A percentile compares a stretch with the other conserved stretches of the same genome.
Evolutionary conservation across 2,888 invertebrate genomes (phyloP).

Genomic region (Drosophila fulvimacula): DNA sequence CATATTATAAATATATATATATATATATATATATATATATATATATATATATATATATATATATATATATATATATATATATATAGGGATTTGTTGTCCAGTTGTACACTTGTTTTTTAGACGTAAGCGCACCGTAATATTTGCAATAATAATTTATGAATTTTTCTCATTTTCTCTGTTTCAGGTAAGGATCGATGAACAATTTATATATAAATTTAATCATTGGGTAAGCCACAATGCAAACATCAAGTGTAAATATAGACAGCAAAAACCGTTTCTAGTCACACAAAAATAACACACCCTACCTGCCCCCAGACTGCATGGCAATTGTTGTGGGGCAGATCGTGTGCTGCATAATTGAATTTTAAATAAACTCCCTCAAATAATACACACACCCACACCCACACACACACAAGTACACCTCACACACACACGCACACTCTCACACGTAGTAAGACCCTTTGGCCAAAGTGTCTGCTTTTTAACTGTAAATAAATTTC

Average conservation of each 20-base stretch:
- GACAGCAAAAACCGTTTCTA: conserved; percentile 6
- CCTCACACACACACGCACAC: neutral
- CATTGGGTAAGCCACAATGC: conserved; percentile 81
- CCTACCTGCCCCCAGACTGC: neutral
- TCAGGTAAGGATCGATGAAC: conserved; percentile 84
- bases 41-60: neutral
- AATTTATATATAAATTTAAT: conserved; percentile 83
- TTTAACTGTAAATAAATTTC: conserved; percentile 82
- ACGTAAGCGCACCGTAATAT: conserved; percentile 20
- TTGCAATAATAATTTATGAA: conserved; percentile 36
- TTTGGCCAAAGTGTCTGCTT: conserved; percentile 53
- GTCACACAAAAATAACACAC: conserved; percentile 3
- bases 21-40: conserved; percentile 15
- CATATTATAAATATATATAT: neutral
- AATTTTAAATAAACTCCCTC: conserved; percentile 84
- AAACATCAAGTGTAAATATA: conserved; percentile 4
- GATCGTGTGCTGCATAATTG: conserved; percentile 79
- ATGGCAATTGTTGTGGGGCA: conserved; percentile 20
- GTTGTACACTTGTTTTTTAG: conserved; percentile 41
- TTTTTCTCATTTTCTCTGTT: conserved; percentile 65
- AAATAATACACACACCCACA: conserved; percentile 27
- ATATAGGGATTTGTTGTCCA: conserved; percentile 45
- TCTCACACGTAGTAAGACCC: conserved; percentile 28
- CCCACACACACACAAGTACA: neutral
- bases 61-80: conserved; percentile 17